Percentiles rank a stretch among this genome's conserved stretches.
Conservation (phyloP, 2,888 invertebrate genomes). For the Drosophila hamatofila region DNA sequence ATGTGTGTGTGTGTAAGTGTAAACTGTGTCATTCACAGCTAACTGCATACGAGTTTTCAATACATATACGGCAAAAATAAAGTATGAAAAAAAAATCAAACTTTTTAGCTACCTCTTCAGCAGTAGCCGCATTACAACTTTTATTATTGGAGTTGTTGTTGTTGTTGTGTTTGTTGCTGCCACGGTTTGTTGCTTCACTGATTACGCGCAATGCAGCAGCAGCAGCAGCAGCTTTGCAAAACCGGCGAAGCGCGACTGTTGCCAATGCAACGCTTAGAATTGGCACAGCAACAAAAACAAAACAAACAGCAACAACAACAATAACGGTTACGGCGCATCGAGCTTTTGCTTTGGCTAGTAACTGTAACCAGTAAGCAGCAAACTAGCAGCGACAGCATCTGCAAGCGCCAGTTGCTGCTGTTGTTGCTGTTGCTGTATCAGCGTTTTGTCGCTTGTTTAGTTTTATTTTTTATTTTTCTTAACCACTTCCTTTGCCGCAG, state of each 20-base stretch:
- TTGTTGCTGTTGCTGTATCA: conserved; percentile 30
- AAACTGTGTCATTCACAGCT: conserved; percentile 79
- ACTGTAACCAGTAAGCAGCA: conserved; percentile 59
- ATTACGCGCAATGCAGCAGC: conserved; percentile 77
- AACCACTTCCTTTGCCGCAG: conserved; percentile 73
- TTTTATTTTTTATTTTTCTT: conserved; percentile 28
- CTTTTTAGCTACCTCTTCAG: conserved; percentile 55
- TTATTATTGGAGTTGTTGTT: conserved; percentile 46
- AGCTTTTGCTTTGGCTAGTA: conserved; percentile 61
- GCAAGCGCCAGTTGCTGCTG: conserved; percentile 28
- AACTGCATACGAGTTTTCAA: conserved; percentile 72
- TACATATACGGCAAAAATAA: conserved; percentile 40
- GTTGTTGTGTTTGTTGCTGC: conserved; percentile 57
- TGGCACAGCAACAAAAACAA: conserved; percentile 74
- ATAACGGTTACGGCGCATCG: conserved; percentile 70
- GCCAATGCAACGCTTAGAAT: conserved; percentile 80
- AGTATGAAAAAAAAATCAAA: conserved; percentile 19
- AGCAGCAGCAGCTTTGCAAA: conserved; percentile 41
- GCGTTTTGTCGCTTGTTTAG: conserved; percentile 40
- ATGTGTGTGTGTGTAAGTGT: conserved; percentile 32
- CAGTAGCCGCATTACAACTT: conserved; percentile 51
- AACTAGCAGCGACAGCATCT: conserved; percentile 24
- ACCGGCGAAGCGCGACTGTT: conserved; percentile 82
- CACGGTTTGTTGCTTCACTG: conserved; percentile 82
- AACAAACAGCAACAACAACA: conserved; percentile 48